Conservation (phyloP, 2,888 invertebrate species). For the Gisinianus flammeolus region DNA sequence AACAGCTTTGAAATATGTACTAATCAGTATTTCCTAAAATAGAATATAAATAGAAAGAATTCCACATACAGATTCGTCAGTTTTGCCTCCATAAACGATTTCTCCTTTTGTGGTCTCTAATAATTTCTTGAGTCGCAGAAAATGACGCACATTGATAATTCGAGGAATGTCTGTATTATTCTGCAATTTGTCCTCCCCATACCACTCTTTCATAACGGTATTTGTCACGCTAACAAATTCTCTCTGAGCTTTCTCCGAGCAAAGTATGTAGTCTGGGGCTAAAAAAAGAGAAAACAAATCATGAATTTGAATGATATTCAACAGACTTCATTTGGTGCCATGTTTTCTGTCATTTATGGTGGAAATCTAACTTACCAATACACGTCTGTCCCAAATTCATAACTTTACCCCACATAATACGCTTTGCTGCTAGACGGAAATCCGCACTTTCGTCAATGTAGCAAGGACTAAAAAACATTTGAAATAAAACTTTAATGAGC, state of each 20-base stretch:
- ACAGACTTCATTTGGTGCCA: too few species aligned
- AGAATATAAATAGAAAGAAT: too few species aligned
- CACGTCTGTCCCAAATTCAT: conserved; percentile 82
- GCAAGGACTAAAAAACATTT: conserved; percentile 85
- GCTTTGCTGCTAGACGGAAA: conserved; percentile 71
- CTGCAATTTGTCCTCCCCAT: conserved; percentile 75
- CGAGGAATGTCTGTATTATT: conserved; percentile 75
- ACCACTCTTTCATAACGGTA: conserved; percentile 78
- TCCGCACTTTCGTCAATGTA: conserved; percentile 86
- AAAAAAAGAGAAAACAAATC: background rate
- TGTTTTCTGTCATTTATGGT: too few species aligned
- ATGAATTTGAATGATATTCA: too few species aligned
- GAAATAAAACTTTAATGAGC: conserved; percentile 40
- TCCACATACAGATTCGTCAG: conserved; percentile 75
- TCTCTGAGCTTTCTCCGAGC: conserved; percentile 79
- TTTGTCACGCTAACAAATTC: conserved; percentile 72
- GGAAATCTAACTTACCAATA: too few species aligned
- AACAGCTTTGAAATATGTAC: too few species aligned
- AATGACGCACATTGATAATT: conserved; percentile 85
- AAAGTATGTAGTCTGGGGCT: conserved; percentile 60
- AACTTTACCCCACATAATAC: conserved; percentile 91
- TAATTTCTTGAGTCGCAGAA: conserved; percentile 64
- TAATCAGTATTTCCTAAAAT: too few species aligned
- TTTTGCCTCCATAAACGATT: conserved; percentile 79
- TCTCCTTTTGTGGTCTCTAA: conserved; percentile 64